Evolutionary conservation across 2,797 vertebrate species (phyloP).

Genomic region (Siniperca undulata): DNA sequence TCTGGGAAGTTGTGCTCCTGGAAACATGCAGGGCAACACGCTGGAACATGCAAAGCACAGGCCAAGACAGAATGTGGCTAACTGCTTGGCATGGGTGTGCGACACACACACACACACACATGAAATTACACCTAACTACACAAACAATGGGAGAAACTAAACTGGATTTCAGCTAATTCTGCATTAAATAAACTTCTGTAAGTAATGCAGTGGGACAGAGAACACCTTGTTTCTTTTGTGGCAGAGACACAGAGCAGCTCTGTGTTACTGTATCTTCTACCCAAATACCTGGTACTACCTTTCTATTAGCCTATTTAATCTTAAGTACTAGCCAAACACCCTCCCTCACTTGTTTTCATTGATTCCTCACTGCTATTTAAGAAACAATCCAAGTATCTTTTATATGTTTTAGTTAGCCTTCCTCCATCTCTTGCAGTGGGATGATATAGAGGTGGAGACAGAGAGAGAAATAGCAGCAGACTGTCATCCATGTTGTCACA

Average conservation of each 20-base stretch:
- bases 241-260: constrained; percentile 48
- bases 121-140: constrained; percentile 19
- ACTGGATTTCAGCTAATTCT: constrained; percentile 40
- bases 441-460: constrained; percentile 28
- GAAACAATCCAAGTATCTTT: background rate
- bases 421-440: background rate
- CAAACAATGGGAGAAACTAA: constrained; percentile 29
- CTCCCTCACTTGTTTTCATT: background rate
- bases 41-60: constrained; percentile 75
- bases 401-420: background rate
- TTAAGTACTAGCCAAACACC: background rate
- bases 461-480: constrained; percentile 38
- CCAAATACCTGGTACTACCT: constrained; percentile 49
- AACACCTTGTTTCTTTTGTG: constrained; percentile 47
- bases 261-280: constrained; percentile 43
- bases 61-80: constrained; percentile 80
- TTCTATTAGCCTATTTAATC: constrained; percentile 32
- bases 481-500: constrained; percentile 38
- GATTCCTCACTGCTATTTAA: constrained; percentile 10
- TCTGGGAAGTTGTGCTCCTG: constrained; percentile 82
- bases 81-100: constrained; percentile 62
- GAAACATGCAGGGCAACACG: constrained; percentile 80
- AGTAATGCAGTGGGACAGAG: constrained; percentile 39
- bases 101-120: constrained; percentile 7
- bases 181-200: constrained; percentile 25